These are phyloP conservation scores for Atta cephalotes DNA, from an alignment of 1,140 invertebrate genomes.

Conservation along the genomic window DNA sequence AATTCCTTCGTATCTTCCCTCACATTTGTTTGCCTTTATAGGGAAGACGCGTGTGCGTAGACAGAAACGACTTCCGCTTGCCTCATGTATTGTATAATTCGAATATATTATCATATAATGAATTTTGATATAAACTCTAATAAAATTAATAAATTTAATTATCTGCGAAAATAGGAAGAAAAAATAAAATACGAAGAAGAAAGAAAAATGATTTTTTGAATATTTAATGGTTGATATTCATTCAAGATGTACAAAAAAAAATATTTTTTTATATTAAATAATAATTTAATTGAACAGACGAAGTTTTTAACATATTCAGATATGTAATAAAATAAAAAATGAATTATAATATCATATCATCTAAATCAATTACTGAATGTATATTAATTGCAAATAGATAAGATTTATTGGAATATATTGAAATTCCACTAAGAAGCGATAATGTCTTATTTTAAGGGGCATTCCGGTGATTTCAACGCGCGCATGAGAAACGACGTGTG, in stretches of 20 bases:
- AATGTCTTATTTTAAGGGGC: constrained; percentile 7
- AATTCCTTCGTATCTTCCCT: neutral
- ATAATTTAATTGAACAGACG: neutral
- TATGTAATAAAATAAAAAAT: neutral
- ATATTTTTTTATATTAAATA: neutral
- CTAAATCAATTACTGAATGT: constrained; percentile 11
- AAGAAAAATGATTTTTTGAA: neutral
- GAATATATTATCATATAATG: neutral
- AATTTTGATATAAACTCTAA: neutral
- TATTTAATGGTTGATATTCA: constrained; percentile 5
- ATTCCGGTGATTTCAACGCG: constrained; percentile 52
- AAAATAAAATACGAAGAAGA: neutral
- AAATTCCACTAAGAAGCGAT: constrained; percentile 21
- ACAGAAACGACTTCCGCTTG: constrained; percentile 16
- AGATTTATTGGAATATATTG: neutral
- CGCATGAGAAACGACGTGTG: constrained; percentile 26
- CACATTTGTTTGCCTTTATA: neutral
- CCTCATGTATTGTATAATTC: neutral
- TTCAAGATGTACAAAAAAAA: neutral
- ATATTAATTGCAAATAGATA: neutral
- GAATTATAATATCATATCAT: neutral
- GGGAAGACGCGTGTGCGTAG: neutral
- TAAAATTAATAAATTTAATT: neutral
- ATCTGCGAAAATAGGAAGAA: neutral
- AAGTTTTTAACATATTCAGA: neutral